Conservation (phyloP, 2,113 vertebrate genomes). For the Halichoeres trimaculatus region DNA sequence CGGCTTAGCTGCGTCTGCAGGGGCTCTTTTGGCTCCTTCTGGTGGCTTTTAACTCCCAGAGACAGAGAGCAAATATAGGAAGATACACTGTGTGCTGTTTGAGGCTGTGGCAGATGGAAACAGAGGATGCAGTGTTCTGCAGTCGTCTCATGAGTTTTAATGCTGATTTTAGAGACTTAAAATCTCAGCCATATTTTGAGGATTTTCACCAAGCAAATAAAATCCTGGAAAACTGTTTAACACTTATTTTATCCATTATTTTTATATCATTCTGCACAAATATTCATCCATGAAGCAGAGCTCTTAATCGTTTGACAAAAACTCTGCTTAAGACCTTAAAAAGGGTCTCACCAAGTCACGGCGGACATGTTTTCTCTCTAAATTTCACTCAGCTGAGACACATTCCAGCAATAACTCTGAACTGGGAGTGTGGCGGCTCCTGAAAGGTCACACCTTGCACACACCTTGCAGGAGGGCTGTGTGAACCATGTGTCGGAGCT, state of each 20-base stretch:
- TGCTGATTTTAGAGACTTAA: conserved; percentile 1
- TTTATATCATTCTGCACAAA: too few relatives aligned
- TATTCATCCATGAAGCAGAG: too few relatives aligned
- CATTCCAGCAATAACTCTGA: conserved; percentile 11
- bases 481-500: conserved; percentile 45
- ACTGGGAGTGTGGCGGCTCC: conserved; percentile 2
- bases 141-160: neutral
- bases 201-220: neutral
- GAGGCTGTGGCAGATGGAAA: conserved; percentile 16
- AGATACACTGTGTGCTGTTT: conserved; percentile 2
- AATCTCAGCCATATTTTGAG: neutral
- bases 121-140: conserved; percentile 9
- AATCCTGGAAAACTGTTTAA: neutral
- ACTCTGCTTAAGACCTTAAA: neutral
- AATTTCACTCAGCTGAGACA: neutral
- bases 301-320: neutral
- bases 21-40: conserved; percentile 62
- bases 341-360: neutral
- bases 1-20: conserved; percentile 42
- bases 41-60: conserved; percentile 52
- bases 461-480: conserved; percentile 1
- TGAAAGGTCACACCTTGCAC: conserved; percentile 32
- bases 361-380: neutral
- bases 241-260: neutral
- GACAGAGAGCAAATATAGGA: conserved; percentile 42